Conservation (phyloP, 2,888 invertebrate species). For the Antitype chi region DNA sequence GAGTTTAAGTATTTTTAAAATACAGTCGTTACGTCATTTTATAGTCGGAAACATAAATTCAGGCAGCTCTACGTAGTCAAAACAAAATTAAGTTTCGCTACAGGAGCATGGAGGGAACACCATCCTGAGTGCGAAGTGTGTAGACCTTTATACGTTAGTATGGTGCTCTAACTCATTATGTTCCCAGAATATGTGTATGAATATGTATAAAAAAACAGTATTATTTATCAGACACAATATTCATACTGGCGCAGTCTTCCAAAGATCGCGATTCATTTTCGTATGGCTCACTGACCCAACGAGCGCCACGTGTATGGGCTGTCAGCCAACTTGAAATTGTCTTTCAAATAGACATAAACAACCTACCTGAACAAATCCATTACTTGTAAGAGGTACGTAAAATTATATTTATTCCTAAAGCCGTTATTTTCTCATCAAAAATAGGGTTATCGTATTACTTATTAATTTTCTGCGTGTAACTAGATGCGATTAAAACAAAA, state of each 20-base stretch:
- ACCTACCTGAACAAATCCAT: conserved; percentile 56
- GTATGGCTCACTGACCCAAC: conserved; percentile 56
- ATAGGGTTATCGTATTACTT: conserved; percentile 68
- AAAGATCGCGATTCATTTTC: conserved; percentile 75
- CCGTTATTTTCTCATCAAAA: conserved; percentile 72
- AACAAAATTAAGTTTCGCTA: conserved; percentile 64
- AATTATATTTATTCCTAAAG: conserved; percentile 43
- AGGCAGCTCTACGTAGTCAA: conserved; percentile 76
- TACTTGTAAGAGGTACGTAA: conserved; percentile 61
- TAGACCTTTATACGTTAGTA: conserved; percentile 83
- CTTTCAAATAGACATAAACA: conserved; percentile 40
- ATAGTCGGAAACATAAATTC: conserved; percentile 76
- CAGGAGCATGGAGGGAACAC: conserved; percentile 58
- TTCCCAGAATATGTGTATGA: conserved; percentile 74
- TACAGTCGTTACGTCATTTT: conserved; percentile 83
- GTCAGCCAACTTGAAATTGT: conserved; percentile 49
- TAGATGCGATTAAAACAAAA: conserved; percentile 64
- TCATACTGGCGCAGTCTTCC: conserved; percentile 87
- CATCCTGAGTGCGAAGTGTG: conserved; percentile 70
- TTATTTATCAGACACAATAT: conserved; percentile 81
- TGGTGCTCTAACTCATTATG: conserved; percentile 86
- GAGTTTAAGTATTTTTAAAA: conserved; percentile 87
- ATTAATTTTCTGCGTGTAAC: conserved; percentile 61
- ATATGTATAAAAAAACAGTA: conserved; percentile 84
- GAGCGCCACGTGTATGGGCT: conserved; percentile 52